Evolutionary conservation across 2,888 invertebrate genomes (phyloP), one percentile per base, ranked within the genome.

Genomic region (Clivina fossor): DNA sequence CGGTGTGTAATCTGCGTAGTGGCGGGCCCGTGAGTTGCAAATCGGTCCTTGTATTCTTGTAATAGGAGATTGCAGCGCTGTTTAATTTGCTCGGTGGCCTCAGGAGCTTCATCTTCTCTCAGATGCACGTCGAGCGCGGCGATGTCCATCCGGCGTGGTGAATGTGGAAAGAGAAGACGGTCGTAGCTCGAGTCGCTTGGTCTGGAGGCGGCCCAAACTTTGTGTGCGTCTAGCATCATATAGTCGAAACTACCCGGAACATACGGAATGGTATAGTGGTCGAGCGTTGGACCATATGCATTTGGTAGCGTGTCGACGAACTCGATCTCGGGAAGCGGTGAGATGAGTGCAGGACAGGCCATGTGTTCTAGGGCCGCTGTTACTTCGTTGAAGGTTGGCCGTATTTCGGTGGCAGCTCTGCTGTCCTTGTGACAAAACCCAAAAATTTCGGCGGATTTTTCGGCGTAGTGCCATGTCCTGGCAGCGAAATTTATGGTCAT

Each of bases 401-500:
- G 19, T 37, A 18, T 37, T 37, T 19, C 16, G 19, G 7, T 37
- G 16, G 37, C 7, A n/a, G 7, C 16, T 4, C 7, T 13, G 9
- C 15, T 15, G 16, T 37, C 37, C 8, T 37, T 37, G 3, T 15
- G 2, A 16, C 4, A 37, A 37, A 37, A 37, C 16, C 3, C 16
- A 8, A 8, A 37, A 3, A 4, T 11, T 37, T 15, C 2, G 9
- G 3, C 9, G 9, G 7, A 3, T 15, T 37, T 13, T 8, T 37
- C 37, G 4, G 37, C 37, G 8, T 37, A 37, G 8, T 37, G 37
- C 43, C 37, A 46, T 1, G n/a, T 2, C 22, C 13, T 26, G 9
- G 30, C 22, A 3, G 44, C 13, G n/a, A 54, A 30, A 20, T 54
- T 20, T n/a, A 54, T 15, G 1, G 46, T n/a, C 2, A 54, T 20